phyloP scores from a whole-genome alignment of 2,113 vertebrate species.

The Gallinago jamesoni region DNA sequence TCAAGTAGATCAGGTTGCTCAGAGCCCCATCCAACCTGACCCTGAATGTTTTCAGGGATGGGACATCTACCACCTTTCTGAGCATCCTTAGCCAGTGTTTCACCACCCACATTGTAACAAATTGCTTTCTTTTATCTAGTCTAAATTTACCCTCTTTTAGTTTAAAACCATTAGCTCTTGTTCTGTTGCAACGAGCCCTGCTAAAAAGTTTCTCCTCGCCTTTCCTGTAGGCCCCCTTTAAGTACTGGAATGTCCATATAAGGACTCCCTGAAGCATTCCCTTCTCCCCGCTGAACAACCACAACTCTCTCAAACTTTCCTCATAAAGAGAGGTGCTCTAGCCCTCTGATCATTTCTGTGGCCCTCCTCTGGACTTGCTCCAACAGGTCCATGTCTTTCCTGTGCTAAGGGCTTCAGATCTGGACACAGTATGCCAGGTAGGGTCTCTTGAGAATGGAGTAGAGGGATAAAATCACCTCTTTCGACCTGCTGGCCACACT shows the following conservation, averaged over 20 bases:
- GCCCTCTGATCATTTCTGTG: too few relatives aligned
- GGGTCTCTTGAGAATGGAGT: too few relatives aligned
- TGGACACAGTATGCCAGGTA: too few relatives aligned
- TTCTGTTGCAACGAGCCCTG: neutral
- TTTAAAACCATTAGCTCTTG: neutral
- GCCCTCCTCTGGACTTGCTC: too few relatives aligned
- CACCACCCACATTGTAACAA: neutral
- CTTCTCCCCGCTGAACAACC: too few relatives aligned
- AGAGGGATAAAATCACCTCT: too few relatives aligned
- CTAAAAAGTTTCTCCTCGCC: too few relatives aligned
- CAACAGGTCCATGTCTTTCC: too few relatives aligned
- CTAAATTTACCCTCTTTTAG: neutral
- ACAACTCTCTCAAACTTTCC: too few relatives aligned
- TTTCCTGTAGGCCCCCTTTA: neutral
- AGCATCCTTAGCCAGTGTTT: neutral
- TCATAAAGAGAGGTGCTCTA: too few relatives aligned
- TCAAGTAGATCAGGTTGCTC: neutral
- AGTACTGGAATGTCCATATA: neutral
- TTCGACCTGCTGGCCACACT: too few relatives aligned
- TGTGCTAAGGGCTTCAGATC: too few relatives aligned
- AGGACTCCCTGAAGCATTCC: neutral
- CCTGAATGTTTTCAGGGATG: neutral
- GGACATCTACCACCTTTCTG: neutral
- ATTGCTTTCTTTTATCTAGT: neutral
- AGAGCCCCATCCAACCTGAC: neutral